Evolutionary conservation across 1,140 invertebrate species (phyloP), one percentile per base, ranked within the genome.

Genomic region (Caenorhabditis tropicalis): DNA sequence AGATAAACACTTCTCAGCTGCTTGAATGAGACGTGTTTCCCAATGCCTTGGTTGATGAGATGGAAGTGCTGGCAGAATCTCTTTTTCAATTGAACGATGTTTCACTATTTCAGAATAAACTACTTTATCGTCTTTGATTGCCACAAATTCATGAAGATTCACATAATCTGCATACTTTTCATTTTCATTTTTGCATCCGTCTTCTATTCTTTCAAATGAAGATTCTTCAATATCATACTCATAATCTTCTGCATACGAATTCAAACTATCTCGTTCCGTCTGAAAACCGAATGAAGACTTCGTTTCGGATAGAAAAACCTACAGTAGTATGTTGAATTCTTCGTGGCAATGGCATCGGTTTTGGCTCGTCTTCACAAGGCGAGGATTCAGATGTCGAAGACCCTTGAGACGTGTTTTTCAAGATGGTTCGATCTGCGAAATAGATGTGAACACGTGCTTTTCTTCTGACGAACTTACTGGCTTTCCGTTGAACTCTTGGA

Each of bases 1-100:
- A 33, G 85, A 86, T 24, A 89, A 88, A 85, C 88, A 89, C 51
- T 89, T 89, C 58, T 89, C 88, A 39, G 88, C 88, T 7, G 84
- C 85, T 74, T 87, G 79, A 60, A 88, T 85, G 10, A 89, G 56
- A 2, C 36, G 79, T 29, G 27, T 60, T 19, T 86, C 81, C 81
- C 85, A 86, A 24, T 83, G 85, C 43, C 46, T 83, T 36, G 82
- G 60, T 29, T 70, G 51, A 33, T 82, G 60, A 39, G 74, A 39
- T 43, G 84, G 84, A 29, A 70, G 70, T 15, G 81, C 21, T 51
- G 88, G 83, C 51, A 82, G n/a, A 12, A 43, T 9, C n/a, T 74
- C 65, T 74, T 74, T 65, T 43, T 46, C 83, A 7, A 86, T 19
- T 74, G 53, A 79, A 39, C 49, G 85, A 87, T 81, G 87, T 51